Base-by-base conservation (phyloP, 2,113 vertebrate species). In the Physeter macrocephalus region DNA sequence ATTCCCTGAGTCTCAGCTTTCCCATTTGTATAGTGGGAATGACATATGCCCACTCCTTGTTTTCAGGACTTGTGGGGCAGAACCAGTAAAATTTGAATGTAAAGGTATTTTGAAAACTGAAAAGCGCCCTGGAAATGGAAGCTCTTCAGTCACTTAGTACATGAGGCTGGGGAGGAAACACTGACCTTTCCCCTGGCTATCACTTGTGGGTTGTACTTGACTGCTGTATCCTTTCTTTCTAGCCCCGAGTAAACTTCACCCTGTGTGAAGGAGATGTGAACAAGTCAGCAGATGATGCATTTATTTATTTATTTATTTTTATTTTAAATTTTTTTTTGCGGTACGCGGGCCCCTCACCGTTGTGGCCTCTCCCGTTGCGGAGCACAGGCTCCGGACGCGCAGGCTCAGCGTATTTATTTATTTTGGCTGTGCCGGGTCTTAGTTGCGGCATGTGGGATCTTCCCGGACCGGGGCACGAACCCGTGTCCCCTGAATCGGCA, bases 221-320 rank as follows among this genome's bases (percentile, higher is more conserved):
- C 41, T 4, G 41, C 43, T 90, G 10, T 13, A 0, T n/a, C 54
- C 85, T 87, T 78, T 88, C 66, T 49, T 82, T 39, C 77, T 23
- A 0, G 20, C 25, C 97, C 81, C 15, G 67, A 71, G 91, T 66
- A 94, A 96, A 95, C 41, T 69, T 72, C 57, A 59, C 66, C 29
- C 11, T 85, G 93, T 94, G 97, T 93, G 90, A 97, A 98, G 80
- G 89, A 84, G 72, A 87, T 5, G 46, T 43, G 62, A 95, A 25
- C 57, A 71, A 94, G 90, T 92, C 82, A 97, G 90, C 85, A 93
- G 13, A 78, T 61, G 71, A 97, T 95, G 64, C 90, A 7, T 97
- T 97, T 93, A 97, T 97, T 97, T 98, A n/a, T n/a, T n/a, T n/a
- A n/a, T n/a, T n/a, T n/a, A n/a, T n/a, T n/a, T n/a, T n/a, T n/a